Percentiles rank a stretch among this genome's conserved stretches.
Evolutionary conservation across 2,797 vertebrate genomes (phyloP).

Genomic region (Betta splendens): DNA sequence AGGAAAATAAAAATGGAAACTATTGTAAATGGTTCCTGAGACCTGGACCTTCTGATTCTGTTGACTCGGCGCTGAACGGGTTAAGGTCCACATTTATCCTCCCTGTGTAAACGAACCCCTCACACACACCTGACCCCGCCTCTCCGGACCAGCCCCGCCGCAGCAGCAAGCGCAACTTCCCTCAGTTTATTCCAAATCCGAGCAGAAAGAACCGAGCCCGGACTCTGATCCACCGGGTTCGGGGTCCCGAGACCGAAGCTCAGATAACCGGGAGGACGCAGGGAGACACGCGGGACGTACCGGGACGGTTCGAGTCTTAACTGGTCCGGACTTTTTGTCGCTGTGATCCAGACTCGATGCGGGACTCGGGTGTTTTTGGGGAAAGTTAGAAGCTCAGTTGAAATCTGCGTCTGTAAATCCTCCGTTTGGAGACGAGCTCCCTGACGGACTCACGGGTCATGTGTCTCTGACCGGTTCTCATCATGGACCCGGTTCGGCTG

Average conservation of each 20-base stretch:
- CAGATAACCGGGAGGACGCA: neutral
- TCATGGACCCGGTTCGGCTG: conserved; percentile 38
- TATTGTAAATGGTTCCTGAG: too few relatives aligned
- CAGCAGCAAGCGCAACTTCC: conserved; percentile 50
- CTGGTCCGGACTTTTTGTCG: neutral
- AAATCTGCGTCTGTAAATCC: neutral
- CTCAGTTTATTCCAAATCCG: conserved; percentile 33
- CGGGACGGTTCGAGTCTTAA: neutral
- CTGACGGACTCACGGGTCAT: conserved; percentile 18
- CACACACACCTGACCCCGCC: conserved; percentile 60
- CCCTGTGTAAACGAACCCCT: conserved; percentile 33
- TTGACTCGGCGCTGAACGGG: conserved; percentile 11
- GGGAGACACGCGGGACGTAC: neutral
- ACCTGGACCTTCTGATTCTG: too few relatives aligned
- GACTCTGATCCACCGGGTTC: neutral
- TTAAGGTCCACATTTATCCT: conserved; percentile 26
- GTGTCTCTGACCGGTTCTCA: conserved; percentile 2
- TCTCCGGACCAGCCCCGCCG: conserved; percentile 37
- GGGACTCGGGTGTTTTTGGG: neutral
- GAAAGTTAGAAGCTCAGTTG: neutral
- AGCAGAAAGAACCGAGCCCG: conserved; percentile 9
- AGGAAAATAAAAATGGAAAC: too few relatives aligned
- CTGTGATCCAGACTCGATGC: neutral
- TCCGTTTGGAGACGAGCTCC: neutral
- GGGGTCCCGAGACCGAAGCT: neutral